Evolutionary conservation across 1,140 invertebrate genomes (phyloP).

Genomic region (Caenorhabditis briggsae): DNA sequence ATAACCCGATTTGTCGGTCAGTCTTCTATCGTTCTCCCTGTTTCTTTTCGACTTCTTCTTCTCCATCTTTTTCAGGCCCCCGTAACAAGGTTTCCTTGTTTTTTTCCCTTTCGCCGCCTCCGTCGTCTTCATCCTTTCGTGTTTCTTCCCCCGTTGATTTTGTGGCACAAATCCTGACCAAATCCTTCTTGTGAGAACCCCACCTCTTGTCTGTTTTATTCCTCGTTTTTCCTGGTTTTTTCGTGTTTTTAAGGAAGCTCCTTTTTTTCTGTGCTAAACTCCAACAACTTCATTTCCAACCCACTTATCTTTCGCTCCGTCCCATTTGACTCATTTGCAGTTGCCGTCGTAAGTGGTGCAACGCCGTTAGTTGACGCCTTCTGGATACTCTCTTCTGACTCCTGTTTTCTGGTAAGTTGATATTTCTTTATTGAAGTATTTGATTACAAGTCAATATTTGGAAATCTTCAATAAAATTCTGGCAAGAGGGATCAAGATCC

Average conservation of each 20-base stretch:
- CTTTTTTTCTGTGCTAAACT: slow-evolving; percentile 15
- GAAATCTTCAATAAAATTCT: too few species aligned
- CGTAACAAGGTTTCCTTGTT: slow-evolving; percentile 55
- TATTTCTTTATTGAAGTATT: too few species aligned
- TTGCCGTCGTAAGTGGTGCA: neutral
- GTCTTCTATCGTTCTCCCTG: slow-evolving; percentile 49
- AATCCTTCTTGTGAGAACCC: slow-evolving; percentile 6
- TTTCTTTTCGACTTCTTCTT: slow-evolving; percentile 44
- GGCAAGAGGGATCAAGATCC: too few species aligned
- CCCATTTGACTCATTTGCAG: slow-evolving; percentile 1
- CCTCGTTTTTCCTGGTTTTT: neutral
- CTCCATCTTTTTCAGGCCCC: neutral
- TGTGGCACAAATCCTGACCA: slow-evolving; percentile 48
- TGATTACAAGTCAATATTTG: too few species aligned
- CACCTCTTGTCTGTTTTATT: slow-evolving; percentile 30
- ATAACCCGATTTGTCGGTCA: slow-evolving; percentile 47
- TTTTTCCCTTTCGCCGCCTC: slow-evolving; percentile 29
- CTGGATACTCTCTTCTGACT: neutral
- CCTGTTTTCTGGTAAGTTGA: too few species aligned
- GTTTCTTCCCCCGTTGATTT: neutral
- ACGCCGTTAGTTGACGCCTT: slow-evolving; percentile 25
- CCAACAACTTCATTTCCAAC: slow-evolving; percentile 15
- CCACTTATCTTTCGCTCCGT: slow-evolving; percentile 1
- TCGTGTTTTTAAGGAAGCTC: slow-evolving; percentile 2
- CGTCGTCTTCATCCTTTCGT: neutral